Evolutionary conservation across 53 echinoderm and acorn worm species (phyloP).

Genomic region (Henricia sp.): DNA sequence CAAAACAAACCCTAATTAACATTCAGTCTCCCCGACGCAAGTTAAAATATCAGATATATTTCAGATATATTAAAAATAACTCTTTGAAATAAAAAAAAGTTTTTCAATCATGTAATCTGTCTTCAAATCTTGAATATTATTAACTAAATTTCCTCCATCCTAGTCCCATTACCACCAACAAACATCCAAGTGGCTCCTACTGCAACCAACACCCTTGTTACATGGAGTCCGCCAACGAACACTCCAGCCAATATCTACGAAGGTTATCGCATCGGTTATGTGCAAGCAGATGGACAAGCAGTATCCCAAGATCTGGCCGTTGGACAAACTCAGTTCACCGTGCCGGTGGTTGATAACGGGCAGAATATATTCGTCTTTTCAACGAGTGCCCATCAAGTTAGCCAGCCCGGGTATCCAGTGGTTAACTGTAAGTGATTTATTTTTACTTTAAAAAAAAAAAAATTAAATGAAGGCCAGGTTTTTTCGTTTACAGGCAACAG

Average conservation of each 20-base stretch:
- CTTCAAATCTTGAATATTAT: not conserved
- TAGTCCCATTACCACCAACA: conserved; percentile 41
- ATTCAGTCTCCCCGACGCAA: no score
- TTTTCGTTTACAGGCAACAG: no score
- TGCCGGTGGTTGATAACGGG: conserved; percentile 27
- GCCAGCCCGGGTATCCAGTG: conserved; percentile 31
- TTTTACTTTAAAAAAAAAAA: no score
- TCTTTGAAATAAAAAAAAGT: no score
- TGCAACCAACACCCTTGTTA: conserved; percentile 2
- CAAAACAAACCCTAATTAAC: no score
- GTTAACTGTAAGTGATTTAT: conserved; percentile 28
- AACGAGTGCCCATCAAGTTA: conserved; percentile 4
- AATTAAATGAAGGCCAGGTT: no score
- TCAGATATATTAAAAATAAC: no score
- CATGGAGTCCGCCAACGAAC: conserved; percentile 22
- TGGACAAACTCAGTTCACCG: not conserved
- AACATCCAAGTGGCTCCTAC: conserved; percentile 19
- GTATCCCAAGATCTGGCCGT: not conserved
- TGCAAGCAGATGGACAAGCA: not conserved
- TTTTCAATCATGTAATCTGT: no score
- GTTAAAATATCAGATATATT: no score
- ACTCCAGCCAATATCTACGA: conserved; percentile 35
- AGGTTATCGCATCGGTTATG: not conserved
- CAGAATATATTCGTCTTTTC: conserved; percentile 16
- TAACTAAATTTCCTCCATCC: no score